Conservation (phyloP, 1,140 invertebrate genomes). For the Scaptomyza montana region DNA sequence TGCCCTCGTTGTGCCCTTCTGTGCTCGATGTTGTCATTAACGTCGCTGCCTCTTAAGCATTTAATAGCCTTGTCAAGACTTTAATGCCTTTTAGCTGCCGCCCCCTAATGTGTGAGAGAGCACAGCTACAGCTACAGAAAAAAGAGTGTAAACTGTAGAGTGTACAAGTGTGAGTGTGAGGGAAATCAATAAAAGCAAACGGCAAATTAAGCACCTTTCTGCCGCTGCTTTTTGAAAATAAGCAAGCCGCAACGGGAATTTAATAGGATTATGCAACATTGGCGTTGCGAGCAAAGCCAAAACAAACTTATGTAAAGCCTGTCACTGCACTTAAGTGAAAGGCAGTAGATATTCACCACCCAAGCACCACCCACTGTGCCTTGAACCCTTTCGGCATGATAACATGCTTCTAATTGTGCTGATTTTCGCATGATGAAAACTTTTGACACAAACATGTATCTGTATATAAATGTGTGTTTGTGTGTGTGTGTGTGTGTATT, state of each 20-base stretch:
- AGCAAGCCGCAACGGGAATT: conserved; percentile 68
- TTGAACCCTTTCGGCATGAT: conserved; percentile 53
- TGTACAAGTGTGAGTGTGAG: conserved; percentile 24
- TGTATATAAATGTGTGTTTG: background rate
- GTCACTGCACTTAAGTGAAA: conserved; percentile 58
- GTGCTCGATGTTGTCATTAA: conserved; percentile 77
- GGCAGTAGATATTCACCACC: conserved; percentile 7
- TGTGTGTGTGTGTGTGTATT: background rate
- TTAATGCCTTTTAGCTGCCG: conserved; percentile 78
- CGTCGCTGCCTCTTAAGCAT: conserved; percentile 82
- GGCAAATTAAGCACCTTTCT: conserved; percentile 79
- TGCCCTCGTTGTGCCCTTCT: conserved; percentile 41
- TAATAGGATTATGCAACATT: conserved; percentile 82
- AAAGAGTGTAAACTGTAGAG: conserved; percentile 33
- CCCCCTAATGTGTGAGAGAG: conserved; percentile 59
- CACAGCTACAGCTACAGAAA: background rate
- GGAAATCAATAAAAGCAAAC: conserved; percentile 79
- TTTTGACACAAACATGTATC: conserved; percentile 50
- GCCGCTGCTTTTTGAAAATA: conserved; percentile 52
- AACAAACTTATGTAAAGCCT: conserved; percentile 77
- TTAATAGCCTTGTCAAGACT: conserved; percentile 83
- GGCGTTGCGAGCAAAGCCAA: conserved; percentile 37
- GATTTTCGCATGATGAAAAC: conserved; percentile 77
- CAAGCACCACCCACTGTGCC: conserved; percentile 25
- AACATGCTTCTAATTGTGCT: conserved; percentile 73